Evolutionary conservation across 2,797 vertebrate genomes (phyloP).

Genomic region (Thamnophis elegans): DNA sequence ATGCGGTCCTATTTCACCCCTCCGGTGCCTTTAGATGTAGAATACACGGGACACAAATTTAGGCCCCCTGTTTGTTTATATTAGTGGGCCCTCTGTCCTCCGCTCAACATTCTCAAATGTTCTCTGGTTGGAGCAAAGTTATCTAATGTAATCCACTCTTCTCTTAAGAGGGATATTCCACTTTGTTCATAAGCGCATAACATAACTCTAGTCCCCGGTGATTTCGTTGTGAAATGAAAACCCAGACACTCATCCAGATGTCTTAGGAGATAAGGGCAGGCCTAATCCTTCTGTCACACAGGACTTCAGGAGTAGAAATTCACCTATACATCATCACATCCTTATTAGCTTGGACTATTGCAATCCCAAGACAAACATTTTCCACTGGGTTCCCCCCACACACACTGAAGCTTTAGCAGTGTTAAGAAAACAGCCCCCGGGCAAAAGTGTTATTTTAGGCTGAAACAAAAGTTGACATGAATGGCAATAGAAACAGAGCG

Average conservation of each 20-base stretch:
- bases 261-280: constrained; percentile 87
- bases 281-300: constrained; percentile 83
- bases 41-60: constrained; percentile 68
- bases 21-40: constrained; percentile 67
- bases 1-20: constrained; percentile 61
- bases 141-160: constrained; percentile 90
- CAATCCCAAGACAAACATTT: constrained; percentile 72
- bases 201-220: constrained; percentile 76
- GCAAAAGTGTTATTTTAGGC: constrained; percentile 80
- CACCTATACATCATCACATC: constrained; percentile 91
- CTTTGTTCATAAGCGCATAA: constrained; percentile 77
- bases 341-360: constrained; percentile 83
- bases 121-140: constrained; percentile 82
- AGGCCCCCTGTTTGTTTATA: constrained; percentile 75
- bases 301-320: constrained; percentile 85
- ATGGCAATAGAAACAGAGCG: constrained; percentile 79
- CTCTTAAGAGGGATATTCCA: constrained; percentile 83
- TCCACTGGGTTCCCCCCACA: constrained; percentile 66
- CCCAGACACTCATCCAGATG: constrained; percentile 88
- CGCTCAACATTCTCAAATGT: constrained; percentile 95
- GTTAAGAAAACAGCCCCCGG: constrained; percentile 80
- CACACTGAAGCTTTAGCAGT: constrained; percentile 66
- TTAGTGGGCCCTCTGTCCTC: constrained; percentile 82
- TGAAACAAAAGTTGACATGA: constrained; percentile 84
- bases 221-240: constrained; percentile 88